Percentiles rank a stretch among this genome's conserved stretches.
phyloP scores from a whole-genome alignment of 2,888 invertebrate genomes.

The Barypeithes pellucidus region DNA sequence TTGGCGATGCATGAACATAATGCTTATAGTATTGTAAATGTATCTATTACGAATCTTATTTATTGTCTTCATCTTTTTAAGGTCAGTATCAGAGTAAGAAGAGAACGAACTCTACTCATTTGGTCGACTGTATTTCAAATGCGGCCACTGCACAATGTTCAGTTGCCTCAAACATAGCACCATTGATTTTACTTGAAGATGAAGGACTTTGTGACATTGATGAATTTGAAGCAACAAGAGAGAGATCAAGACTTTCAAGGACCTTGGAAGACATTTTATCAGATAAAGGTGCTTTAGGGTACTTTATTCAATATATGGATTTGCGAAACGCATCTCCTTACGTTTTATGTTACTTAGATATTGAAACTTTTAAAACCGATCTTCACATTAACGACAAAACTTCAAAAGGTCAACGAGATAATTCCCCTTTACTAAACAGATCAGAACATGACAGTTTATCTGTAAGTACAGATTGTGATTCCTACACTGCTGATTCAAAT shows the following conservation, averaged over 20 bases:
- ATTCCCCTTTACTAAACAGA: constrained; percentile 59
- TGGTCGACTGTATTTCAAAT: not conserved
- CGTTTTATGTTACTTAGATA: constrained; percentile 85
- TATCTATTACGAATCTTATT: not conserved
- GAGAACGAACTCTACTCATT: not conserved
- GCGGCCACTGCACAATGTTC: constrained; percentile 5
- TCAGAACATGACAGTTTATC: constrained; percentile 70
- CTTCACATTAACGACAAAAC: constrained; percentile 54
- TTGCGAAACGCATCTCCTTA: constrained; percentile 78
- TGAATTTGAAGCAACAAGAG: constrained; percentile 54
- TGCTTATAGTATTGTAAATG: not conserved
- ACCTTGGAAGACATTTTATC: constrained; percentile 82
- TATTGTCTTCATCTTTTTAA: constrained; percentile 39
- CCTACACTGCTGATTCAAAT: constrained; percentile 67
- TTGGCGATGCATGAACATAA: not conserved
- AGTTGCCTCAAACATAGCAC: constrained; percentile 33
- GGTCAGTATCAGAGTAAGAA: constrained; percentile 22
- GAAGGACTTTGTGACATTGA: constrained; percentile 67
- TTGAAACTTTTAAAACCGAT: constrained; percentile 78
- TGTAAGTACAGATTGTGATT: constrained; percentile 70
- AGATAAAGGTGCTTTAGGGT: constrained; percentile 86
- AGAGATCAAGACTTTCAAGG: constrained; percentile 79
- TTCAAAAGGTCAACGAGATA: constrained; percentile 41
- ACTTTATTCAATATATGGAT: constrained; percentile 91
- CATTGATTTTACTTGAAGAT: constrained; percentile 64